These are phyloP conservation scores for Misgurnus mizolepis DNA, from an alignment of 2,113 vertebrate genomes.

Conservation along the genomic window DNA sequence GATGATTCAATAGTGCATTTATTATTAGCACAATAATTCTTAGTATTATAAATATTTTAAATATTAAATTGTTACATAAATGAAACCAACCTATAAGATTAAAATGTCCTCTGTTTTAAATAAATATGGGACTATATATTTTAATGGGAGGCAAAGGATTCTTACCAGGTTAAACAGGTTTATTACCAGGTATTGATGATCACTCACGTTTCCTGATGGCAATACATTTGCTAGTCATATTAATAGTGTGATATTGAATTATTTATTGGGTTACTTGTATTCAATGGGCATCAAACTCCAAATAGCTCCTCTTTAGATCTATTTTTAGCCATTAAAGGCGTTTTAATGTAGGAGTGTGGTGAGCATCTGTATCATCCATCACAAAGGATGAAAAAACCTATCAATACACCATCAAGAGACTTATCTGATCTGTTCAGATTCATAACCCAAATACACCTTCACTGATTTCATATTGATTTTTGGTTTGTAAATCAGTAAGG, in stretches of 20 bases:
- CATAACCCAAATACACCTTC: no score
- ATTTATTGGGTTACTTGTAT: not conserved
- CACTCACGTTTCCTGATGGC: not conserved
- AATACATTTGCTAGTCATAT: not conserved
- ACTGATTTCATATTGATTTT: not conserved
- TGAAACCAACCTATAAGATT: no score
- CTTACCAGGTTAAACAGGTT: not conserved
- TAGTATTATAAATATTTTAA: no score
- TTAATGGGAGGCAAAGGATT: conserved; percentile 8
- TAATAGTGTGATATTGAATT: not conserved
- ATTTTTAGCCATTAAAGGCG: not conserved
- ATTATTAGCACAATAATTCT: not conserved
- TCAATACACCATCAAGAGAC: not conserved
- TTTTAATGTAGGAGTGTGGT: not conserved
- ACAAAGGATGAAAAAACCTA: not conserved
- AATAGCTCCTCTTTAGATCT: not conserved
- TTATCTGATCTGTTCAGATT: not conserved
- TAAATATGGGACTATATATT: not conserved
- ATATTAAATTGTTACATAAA: not conserved
- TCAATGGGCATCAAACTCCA: not conserved
- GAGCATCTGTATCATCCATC: not conserved
- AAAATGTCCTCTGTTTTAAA: not conserved
- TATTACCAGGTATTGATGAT: not conserved
- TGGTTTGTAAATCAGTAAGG: not conserved
- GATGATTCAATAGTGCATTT: not conserved